These are phyloP conservation scores for Bradypodion pumilum DNA, from an alignment of 2,797 vertebrate genomes.

Conservation along the genomic window DNA sequence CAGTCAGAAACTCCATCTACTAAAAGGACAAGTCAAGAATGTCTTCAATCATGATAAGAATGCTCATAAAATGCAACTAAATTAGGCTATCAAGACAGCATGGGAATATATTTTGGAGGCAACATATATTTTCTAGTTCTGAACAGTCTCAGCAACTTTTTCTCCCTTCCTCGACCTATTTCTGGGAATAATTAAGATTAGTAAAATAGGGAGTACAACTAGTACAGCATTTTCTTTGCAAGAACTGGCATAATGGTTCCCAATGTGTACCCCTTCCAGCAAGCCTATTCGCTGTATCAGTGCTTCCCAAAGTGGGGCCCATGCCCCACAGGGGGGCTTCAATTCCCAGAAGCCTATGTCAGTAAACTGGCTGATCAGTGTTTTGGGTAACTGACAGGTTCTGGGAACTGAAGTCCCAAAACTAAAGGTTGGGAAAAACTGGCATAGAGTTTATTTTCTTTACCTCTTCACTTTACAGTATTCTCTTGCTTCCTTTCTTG, in stretches of 20 bases:
- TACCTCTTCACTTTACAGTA: background rate
- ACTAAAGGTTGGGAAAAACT: too few relatives aligned
- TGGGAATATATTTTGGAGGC: background rate
- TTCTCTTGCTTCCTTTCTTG: background rate
- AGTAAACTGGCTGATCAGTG: too few relatives aligned
- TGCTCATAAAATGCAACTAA: background rate
- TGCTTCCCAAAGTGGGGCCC: too few relatives aligned
- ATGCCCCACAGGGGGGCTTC: too few relatives aligned
- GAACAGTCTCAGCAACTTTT: background rate
- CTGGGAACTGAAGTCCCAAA: too few relatives aligned
- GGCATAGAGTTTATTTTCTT: background rate
- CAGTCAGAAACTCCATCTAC: background rate
- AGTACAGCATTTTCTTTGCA: background rate
- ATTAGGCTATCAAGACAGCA: background rate
- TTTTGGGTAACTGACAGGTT: too few relatives aligned
- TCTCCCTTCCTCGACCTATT: background rate
- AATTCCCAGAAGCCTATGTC: too few relatives aligned
- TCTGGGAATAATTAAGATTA: background rate
- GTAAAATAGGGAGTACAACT: background rate
- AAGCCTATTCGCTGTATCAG: too few relatives aligned
- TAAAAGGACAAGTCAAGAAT: background rate
- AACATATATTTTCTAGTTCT: background rate
- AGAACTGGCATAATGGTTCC: too few relatives aligned
- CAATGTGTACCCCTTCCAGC: too few relatives aligned
- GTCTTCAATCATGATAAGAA: background rate